Percentiles rank a stretch among this genome's conserved stretches.
Conservation (phyloP, 2,888 invertebrate species). For the Neocrepidodera transversa region DNA sequence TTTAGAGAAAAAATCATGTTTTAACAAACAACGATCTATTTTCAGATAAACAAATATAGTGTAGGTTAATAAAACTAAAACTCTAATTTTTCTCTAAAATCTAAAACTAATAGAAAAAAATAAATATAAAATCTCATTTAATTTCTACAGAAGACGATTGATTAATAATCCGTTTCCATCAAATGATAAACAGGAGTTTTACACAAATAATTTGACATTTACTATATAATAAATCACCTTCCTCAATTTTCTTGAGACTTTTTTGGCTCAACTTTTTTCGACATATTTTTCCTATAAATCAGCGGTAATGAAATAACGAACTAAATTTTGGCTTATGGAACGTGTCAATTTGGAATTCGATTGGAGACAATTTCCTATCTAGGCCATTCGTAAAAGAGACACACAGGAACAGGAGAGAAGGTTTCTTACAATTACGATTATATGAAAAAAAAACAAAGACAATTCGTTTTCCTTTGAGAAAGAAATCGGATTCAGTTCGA, state of each 20-base stretch:
- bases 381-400: constrained; percentile 1
- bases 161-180: too few species aligned
- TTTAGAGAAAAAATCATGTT: too few species aligned
- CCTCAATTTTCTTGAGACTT: not conserved
- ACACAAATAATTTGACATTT: constrained; percentile 13
- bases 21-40: too few species aligned
- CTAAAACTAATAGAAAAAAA: too few species aligned
- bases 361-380: constrained; percentile 19
- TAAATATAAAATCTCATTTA: too few species aligned
- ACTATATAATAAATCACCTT: constrained; percentile 10
- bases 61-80: too few species aligned
- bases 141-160: too few species aligned
- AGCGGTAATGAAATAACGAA: constrained; percentile 18
- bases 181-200: constrained; percentile 1
- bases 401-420: constrained; percentile 12
- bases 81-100: too few species aligned
- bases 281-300: constrained; percentile 12
- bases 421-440: constrained; percentile 6
- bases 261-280: not conserved
- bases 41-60: too few species aligned
- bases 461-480: too few species aligned
- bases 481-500: too few species aligned
- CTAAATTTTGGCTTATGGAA: constrained; percentile 18
- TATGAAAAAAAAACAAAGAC: too few species aligned
- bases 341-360: constrained; percentile 22